Conservation (phyloP, 53 echinoderm and acorn worm species). For the Glandiceps talaboti region DNA sequence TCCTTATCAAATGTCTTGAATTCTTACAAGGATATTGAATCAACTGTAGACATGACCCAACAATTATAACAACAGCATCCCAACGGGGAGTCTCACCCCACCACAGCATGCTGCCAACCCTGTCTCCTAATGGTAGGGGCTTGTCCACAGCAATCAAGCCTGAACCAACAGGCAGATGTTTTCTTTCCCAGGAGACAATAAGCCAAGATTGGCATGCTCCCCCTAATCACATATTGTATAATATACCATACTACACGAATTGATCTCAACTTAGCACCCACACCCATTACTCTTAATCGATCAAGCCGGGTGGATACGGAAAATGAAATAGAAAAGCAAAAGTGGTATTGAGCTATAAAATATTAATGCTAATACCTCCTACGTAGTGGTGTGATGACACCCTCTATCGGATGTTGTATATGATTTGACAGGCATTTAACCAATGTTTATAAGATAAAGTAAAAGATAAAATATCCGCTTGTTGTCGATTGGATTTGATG, state of each 20-base stretch:
- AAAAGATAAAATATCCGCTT: neutral
- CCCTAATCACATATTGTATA: neutral
- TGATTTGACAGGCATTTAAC: too few species aligned
- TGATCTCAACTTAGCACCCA: neutral
- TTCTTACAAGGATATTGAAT: neutral
- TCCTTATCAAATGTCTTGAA: neutral
- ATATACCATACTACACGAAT: neutral
- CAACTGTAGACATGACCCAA: neutral
- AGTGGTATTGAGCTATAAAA: too few species aligned
- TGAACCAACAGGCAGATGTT: conserved; percentile 14
- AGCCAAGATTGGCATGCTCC: neutral
- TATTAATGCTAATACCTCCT: too few species aligned
- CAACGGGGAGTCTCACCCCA: neutral
- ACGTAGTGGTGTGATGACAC: too few species aligned
- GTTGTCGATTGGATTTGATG: neutral
- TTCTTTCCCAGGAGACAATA: conserved; percentile 7
- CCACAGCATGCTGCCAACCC: neutral
- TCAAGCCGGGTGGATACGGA: neutral
- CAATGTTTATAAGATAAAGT: too few species aligned
- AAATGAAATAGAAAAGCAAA: too few species aligned
- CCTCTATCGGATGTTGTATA: too few species aligned
- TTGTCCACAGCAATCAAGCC: conserved; percentile 1
- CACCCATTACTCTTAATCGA: neutral
- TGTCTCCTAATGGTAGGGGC: neutral
- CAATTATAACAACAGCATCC: neutral